phyloP scores from a whole-genome alignment of 64 coral and sea anemone species.

The Montipora efflorescens region DNA sequence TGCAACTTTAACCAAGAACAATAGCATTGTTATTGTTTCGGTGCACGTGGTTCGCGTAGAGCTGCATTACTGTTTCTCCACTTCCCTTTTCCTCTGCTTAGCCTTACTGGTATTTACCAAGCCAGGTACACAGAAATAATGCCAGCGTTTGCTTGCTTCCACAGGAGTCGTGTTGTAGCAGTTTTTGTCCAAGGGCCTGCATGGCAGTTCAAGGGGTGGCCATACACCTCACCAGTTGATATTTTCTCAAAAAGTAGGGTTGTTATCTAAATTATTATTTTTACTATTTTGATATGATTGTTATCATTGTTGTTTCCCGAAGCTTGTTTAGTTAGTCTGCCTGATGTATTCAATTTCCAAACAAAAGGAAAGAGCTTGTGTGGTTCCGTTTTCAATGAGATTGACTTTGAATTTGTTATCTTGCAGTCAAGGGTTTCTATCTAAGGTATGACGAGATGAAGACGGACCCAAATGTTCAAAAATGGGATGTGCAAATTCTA shows the following conservation, averaged over 20 bases:
- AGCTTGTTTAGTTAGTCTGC: too few relatives aligned
- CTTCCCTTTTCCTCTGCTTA: not conserved
- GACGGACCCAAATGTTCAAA: constrained; percentile 95
- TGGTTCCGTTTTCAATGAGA: not conserved
- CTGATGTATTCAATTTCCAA: too few relatives aligned
- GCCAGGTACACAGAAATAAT: not conserved
- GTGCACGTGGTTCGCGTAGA: too few relatives aligned
- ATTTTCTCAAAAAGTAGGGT: constrained; percentile 97
- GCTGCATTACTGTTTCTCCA: not conserved
- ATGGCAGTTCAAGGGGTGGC: constrained; percentile 99
- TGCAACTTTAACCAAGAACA: too few relatives aligned
- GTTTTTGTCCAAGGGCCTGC: constrained; percentile 98
- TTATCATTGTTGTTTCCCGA: too few relatives aligned
- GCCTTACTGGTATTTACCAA: not conserved
- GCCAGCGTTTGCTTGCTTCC: not conserved
- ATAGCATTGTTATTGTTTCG: too few relatives aligned
- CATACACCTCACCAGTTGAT: constrained; percentile 93
- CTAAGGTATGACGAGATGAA: constrained; percentile 98
- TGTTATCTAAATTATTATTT: not conserved
- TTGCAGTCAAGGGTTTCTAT: constrained; percentile 87
- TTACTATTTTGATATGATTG: too few relatives aligned
- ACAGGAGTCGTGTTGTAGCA: constrained; percentile 96
- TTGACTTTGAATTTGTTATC: not conserved
- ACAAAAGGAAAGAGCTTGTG: not conserved
- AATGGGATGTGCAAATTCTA: constrained; percentile 97